Conservation (phyloP, 2,797 vertebrate genomes). For the Phoebastria nigripes region DNA sequence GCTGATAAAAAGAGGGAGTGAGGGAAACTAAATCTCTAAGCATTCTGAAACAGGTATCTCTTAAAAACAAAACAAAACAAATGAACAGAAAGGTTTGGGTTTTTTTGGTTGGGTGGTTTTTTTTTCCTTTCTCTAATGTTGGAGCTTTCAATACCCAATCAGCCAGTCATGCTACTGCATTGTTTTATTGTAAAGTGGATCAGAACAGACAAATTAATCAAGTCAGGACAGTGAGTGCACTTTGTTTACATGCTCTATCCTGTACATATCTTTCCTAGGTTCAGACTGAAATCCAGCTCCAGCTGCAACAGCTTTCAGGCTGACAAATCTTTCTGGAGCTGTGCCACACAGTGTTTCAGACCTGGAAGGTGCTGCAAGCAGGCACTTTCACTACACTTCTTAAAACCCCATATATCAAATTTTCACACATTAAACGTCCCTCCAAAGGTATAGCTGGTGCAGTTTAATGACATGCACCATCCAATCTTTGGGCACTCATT, state of each 20-base stretch:
- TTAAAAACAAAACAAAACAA: neutral
- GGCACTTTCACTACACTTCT: neutral
- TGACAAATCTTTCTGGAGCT: constrained; percentile 2
- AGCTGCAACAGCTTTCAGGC: constrained; percentile 8
- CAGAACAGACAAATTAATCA: neutral
- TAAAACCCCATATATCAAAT: neutral
- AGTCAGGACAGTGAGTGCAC: neutral
- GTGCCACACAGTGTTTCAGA: neutral
- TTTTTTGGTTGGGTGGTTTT: rapidly evolving
- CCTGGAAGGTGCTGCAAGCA: neutral
- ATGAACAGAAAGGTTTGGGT: neutral
- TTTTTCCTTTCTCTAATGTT: neutral
- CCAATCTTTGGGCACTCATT: neutral
- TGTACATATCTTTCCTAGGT: neutral
- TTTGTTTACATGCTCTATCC: neutral
- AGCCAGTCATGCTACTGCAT: neutral
- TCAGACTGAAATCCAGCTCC: neutral
- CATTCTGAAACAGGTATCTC: neutral
- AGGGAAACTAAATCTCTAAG: neutral
- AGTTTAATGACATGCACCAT: neutral
- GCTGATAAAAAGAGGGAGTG: neutral
- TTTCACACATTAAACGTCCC: neutral
- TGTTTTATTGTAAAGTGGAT: neutral
- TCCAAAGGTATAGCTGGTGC: neutral
- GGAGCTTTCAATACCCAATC: neutral